Conservation (phyloP, 2,797 vertebrate species). For the Crocidura indochinensis region DNA sequence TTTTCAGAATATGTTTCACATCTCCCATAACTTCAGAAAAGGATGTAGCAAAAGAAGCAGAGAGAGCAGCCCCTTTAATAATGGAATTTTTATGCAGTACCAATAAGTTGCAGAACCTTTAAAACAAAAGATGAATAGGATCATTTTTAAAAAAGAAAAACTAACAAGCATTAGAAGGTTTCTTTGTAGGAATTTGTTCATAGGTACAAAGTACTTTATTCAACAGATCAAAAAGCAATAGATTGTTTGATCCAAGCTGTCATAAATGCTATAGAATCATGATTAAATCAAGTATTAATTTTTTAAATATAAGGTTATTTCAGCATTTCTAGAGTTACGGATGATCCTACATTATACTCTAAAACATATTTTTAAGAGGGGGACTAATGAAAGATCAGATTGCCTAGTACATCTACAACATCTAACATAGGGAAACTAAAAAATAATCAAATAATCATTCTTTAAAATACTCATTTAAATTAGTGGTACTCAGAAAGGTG, state of each 20-base stretch:
- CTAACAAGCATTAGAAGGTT: conserved; percentile 67
- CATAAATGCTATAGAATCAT: conserved; percentile 59
- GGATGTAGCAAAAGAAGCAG: conserved; percentile 73
- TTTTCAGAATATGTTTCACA: conserved; percentile 84
- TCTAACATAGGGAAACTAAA: conserved; percentile 44
- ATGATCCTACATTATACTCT: conserved; percentile 25
- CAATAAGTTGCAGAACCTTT: conserved; percentile 69
- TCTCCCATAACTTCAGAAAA: conserved; percentile 83
- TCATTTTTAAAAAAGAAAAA: conserved; percentile 76
- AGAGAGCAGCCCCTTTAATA: conserved; percentile 62
- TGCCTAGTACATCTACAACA: conserved; percentile 33
- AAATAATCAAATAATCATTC: conserved; percentile 22
- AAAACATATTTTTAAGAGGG: conserved; percentile 58
- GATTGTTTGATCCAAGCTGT: conserved; percentile 65
- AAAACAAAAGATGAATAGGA: conserved; percentile 79
- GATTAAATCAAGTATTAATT: conserved; percentile 68
- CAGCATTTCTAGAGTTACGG: conserved; percentile 41
- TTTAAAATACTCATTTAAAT: conserved; percentile 63
- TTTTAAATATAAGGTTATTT: conserved; percentile 47
- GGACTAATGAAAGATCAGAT: conserved; percentile 42
- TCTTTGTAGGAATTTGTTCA: conserved; percentile 77
- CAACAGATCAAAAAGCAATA: conserved; percentile 70
- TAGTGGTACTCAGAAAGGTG: conserved; percentile 10
- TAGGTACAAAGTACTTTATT: conserved; percentile 64
- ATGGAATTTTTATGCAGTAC: conserved; percentile 78